phyloP scores from a whole-genome alignment of 2,113 vertebrate species.

The Amazona guildingii region DNA sequence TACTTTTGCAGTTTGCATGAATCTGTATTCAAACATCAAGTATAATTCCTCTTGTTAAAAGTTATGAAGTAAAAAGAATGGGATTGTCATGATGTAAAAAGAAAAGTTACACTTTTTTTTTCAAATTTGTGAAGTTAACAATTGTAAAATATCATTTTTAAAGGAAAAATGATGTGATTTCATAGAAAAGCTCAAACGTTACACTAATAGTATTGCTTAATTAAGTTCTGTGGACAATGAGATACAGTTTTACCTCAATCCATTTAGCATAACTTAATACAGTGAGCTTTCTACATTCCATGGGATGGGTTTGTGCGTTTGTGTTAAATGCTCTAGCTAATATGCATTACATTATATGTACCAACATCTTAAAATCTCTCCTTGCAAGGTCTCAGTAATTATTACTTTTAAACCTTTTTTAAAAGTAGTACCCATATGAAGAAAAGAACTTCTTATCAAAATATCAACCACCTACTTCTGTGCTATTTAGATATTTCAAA shows the following conservation, averaged over 20 bases:
- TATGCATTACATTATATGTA: not conserved
- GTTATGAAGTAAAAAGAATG: not conserved
- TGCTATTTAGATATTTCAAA: not conserved
- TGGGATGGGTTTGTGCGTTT: not conserved
- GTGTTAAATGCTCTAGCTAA: not conserved
- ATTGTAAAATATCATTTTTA: not conserved
- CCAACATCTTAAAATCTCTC: not conserved
- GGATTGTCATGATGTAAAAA: not conserved
- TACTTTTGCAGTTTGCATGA: not conserved
- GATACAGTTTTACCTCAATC: not conserved
- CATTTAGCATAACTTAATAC: not conserved
- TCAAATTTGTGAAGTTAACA: not conserved
- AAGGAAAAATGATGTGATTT: not conserved
- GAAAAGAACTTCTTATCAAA: not conserved
- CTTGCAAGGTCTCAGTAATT: not conserved
- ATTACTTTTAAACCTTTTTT: not conserved
- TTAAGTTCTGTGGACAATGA: not conserved
- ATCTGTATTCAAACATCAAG: not conserved
- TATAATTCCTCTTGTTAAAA: not conserved
- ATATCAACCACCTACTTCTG: not conserved
- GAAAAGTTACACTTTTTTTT: not conserved
- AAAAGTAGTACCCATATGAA: not conserved
- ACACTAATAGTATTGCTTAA: not conserved
- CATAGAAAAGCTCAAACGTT: not conserved
- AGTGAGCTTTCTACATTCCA: not conserved